These are phyloP conservation scores for Betta splendens DNA, from an alignment of 2,797 vertebrate species.

Conservation along the genomic window DNA sequence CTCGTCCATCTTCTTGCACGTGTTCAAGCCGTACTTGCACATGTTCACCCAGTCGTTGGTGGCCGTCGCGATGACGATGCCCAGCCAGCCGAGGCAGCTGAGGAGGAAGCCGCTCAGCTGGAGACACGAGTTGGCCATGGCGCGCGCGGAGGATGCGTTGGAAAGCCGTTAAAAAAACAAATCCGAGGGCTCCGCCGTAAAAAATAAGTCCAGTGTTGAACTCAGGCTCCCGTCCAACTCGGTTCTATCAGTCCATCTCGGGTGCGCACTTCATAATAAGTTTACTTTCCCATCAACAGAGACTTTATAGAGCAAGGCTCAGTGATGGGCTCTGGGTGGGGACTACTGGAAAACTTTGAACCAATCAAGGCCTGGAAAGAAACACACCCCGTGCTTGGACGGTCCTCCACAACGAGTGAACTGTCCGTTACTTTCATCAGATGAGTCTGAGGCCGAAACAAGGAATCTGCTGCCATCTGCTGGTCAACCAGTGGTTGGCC, in stretches of 20 bases:
- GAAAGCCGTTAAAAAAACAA: background rate
- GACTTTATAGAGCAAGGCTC: conserved; percentile 69
- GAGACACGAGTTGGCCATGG: conserved; percentile 91
- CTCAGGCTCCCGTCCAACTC: conserved; percentile 5
- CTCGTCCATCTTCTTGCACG: conserved; percentile 94
- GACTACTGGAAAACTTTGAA: conserved; percentile 47
- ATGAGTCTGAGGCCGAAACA: background rate
- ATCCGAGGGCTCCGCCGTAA: conserved; percentile 13
- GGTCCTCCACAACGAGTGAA: conserved; percentile 3
- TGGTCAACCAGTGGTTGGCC: no score
- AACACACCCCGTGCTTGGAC: conserved; percentile 12
- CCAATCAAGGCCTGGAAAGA: conserved; percentile 69
- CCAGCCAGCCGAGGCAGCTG: conserved; percentile 91
- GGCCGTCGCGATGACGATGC: conserved; percentile 89
- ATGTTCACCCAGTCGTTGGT: conserved; percentile 96
- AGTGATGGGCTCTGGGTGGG: conserved; percentile 29
- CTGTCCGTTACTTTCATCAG: conserved; percentile 23
- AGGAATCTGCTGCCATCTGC: conserved; percentile 62
- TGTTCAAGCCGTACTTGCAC: conserved; percentile 92
- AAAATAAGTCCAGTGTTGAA: conserved; percentile 55
- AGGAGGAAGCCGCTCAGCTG: conserved; percentile 90
- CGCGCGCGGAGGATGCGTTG: conserved; percentile 13
- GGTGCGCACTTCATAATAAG: conserved; percentile 30
- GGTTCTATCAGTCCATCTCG: conserved; percentile 41
- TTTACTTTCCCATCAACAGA: conserved; percentile 16